A percentile compares a stretch with the other conserved stretches of the same genome.
Evolutionary conservation across 1,140 invertebrate genomes (phyloP).

Genomic region (Meloidogyne hapla): DNA sequence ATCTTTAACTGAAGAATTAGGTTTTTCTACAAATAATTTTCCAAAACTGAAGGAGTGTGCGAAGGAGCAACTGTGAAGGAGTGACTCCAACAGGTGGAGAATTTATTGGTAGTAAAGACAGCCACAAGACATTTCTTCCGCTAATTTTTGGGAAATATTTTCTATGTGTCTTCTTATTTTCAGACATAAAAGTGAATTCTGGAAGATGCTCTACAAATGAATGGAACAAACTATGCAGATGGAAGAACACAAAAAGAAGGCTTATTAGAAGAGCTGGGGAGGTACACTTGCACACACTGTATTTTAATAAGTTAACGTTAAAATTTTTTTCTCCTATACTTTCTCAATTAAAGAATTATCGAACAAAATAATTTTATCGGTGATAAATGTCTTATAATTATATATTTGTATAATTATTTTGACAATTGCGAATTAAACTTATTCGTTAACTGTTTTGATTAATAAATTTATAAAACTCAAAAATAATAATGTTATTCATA

Average conservation of each 20-base stretch:
- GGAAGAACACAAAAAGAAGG: constrained; percentile 56
- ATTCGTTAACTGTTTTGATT: no score
- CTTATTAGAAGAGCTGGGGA: constrained; percentile 53
- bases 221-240: constrained; percentile 51
- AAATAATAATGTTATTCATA: no score
- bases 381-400: no score
- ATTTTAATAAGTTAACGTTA: constrained; percentile 33
- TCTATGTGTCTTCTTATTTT: constrained; percentile 56
- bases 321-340: neutral
- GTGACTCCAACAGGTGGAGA: no score
- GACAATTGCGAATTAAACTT: no score
- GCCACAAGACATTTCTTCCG: constrained; percentile 59
- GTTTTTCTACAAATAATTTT: constrained; percentile 54
- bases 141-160: constrained; percentile 34
- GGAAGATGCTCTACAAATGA: constrained; percentile 52
- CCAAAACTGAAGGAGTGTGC: constrained; percentile 47
- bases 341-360: no score
- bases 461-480: no score
- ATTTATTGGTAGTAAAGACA: no score
- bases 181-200: constrained; percentile 53
- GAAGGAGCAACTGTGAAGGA: constrained; percentile 54
- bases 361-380: no score
- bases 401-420: no score
- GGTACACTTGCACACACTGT: constrained; percentile 55
- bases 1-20: constrained; percentile 43